Evolutionary conservation across 2,888 invertebrate genomes (phyloP).

Genomic region (Temnothorax ravouxi): DNA sequence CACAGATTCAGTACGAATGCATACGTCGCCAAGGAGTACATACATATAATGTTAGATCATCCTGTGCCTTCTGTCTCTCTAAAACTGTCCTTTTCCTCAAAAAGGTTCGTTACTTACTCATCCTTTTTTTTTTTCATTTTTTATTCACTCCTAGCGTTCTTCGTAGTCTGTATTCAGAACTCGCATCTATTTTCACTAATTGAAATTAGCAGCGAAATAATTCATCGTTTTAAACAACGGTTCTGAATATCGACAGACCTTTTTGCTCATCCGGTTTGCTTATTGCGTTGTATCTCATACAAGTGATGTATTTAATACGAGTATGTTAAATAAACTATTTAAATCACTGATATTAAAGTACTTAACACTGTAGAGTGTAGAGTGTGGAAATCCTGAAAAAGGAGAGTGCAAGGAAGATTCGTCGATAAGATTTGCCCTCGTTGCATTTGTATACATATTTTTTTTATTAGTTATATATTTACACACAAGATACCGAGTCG

Average conservation of each 20-base stretch:
- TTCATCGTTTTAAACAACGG: neutral
- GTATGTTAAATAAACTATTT: slow-evolving; percentile 71
- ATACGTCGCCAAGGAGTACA: slow-evolving; percentile 41
- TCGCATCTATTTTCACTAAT: slow-evolving; percentile 12
- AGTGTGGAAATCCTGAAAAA: neutral
- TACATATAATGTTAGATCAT: slow-evolving; percentile 57
- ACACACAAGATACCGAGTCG: slow-evolving; percentile 82
- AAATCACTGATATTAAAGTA: slow-evolving; percentile 26
- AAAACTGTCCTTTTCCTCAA: slow-evolving; percentile 31
- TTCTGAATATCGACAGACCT: slow-evolving; percentile 39
- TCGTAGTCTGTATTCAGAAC: slow-evolving; percentile 43
- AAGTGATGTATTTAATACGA: slow-evolving; percentile 70
- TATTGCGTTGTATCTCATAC: slow-evolving; percentile 57
- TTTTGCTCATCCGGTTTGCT: slow-evolving; percentile 58
- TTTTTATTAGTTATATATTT: slow-evolving; percentile 84
- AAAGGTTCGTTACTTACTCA: slow-evolving; percentile 36
- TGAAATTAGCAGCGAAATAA: neutral
- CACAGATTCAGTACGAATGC: slow-evolving; percentile 28
- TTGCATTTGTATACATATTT: slow-evolving; percentile 87
- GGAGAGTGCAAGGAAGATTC: neutral
- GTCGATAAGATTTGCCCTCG: slow-evolving; percentile 38
- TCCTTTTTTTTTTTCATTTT: slow-evolving; percentile 33
- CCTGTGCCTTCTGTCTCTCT: slow-evolving; percentile 67
- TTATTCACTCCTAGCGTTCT: neutral
- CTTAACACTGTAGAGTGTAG: neutral